These are phyloP conservation scores for Callionymus lyra DNA, from an alignment of 2,113 vertebrate species.

Conservation along the genomic window DNA sequence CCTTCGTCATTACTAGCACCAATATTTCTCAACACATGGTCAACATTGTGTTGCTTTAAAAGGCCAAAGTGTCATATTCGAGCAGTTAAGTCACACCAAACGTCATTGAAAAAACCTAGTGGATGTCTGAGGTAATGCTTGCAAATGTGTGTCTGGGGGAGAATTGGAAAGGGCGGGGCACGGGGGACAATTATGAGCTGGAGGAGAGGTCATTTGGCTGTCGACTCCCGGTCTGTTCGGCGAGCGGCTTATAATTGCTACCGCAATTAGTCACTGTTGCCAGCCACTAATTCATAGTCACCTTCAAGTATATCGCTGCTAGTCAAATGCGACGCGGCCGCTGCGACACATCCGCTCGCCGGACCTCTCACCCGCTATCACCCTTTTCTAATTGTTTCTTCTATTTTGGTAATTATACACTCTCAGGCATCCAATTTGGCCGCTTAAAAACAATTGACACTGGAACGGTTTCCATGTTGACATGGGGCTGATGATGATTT, in stretches of 20 bases:
- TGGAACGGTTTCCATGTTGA: conserved; percentile 33
- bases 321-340: conserved; percentile 7
- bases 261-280: conserved; percentile 60
- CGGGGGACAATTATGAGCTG: conserved; percentile 39
- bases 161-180: conserved; percentile 4
- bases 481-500: conserved; percentile 30
- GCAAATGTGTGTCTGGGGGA: conserved; percentile 2
- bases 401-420: conserved; percentile 43
- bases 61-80: conserved; percentile 4
- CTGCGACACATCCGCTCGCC: conserved; percentile 4
- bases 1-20: too few species aligned
- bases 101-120: conserved; percentile 2
- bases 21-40: too few species aligned
- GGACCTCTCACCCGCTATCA: conserved; percentile 11
- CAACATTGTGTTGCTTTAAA: too few species aligned
- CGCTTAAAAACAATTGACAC: conserved; percentile 26
- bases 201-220: conserved; percentile 52
- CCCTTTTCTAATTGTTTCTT: conserved; percentile 38
- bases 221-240: conserved; percentile 49
- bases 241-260: conserved; percentile 55
- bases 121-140: conserved; percentile 4
- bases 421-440: conserved; percentile 30
- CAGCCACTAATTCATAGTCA: conserved; percentile 56
- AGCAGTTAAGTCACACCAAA: too few species aligned
- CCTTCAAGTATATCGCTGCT: conserved; percentile 42